Percentiles rank a stretch among this genome's conserved stretches.
Evolutionary conservation across 2,113 vertebrate species (phyloP).

Genomic region (Muntiacus reevesi): DNA sequence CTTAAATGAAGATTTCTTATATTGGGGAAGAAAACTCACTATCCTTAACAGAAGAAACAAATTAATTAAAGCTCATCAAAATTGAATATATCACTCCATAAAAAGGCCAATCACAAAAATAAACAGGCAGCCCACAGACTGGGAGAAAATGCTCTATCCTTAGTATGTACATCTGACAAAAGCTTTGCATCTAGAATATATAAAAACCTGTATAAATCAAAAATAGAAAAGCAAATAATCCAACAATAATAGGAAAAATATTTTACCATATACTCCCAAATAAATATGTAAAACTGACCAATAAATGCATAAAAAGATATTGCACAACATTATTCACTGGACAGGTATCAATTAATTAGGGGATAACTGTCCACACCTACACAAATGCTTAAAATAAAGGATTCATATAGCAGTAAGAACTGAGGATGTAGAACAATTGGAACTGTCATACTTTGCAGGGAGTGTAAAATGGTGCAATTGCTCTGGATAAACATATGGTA

Average conservation of each 20-base stretch:
- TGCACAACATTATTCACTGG: background rate
- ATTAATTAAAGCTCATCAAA: background rate
- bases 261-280: background rate
- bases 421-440: background rate
- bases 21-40: background rate
- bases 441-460: background rate
- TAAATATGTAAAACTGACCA: background rate
- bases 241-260: background rate
- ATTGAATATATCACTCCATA: background rate
- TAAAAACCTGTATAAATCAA: background rate
- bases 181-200: background rate
- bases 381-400: background rate
- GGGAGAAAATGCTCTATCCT: background rate
- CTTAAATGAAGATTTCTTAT: background rate
- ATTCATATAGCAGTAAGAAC: background rate
- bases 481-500: background rate
- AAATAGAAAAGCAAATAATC: background rate
- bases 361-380: background rate
- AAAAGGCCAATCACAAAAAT: background rate
- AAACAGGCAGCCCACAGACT: background rate
- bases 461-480: background rate
- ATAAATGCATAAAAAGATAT: background rate
- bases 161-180: background rate
- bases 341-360: background rate
- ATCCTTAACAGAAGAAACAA: background rate